Percentiles rank a stretch among this genome's conserved stretches.
Conservation (phyloP, 2,888 invertebrate species). For the Orthonevra nobilis region DNA sequence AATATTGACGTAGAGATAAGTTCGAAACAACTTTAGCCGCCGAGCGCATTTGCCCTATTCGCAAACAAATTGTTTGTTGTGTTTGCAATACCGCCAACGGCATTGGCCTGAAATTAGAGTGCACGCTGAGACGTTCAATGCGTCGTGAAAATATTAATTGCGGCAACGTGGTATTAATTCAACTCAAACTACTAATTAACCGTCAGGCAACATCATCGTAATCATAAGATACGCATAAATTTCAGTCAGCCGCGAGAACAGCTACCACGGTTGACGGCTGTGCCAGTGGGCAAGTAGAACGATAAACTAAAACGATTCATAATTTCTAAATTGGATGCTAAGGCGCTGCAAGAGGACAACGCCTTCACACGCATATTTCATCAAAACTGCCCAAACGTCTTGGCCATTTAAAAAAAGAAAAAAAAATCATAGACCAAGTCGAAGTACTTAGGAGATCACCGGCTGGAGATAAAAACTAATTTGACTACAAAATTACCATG, state of each 20-base stretch:
- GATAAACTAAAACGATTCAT: conserved; percentile 47
- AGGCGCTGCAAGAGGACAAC: conserved; percentile 57
- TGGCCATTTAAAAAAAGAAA: neutral
- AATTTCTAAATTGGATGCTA: conserved; percentile 58
- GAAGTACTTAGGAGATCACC: conserved; percentile 64
- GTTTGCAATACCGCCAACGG: conserved; percentile 22
- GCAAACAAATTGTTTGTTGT: neutral
- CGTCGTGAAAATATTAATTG: conserved; percentile 31
- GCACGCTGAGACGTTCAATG: neutral
- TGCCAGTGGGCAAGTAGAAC: conserved; percentile 59
- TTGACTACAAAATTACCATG: conserved; percentile 70
- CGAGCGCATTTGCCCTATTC: conserved; percentile 4
- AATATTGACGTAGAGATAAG: too few species aligned
- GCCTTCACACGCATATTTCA: conserved; percentile 68
- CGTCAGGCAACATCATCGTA: conserved; percentile 23
- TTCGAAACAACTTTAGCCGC: too few species aligned
- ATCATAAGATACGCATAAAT: conserved; percentile 25
- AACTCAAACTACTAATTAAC: conserved; percentile 25
- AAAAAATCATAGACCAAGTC: conserved; percentile 21
- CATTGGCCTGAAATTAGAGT: conserved; percentile 24
- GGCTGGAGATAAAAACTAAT: conserved; percentile 68
- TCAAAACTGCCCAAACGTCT: conserved; percentile 32
- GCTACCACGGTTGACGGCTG: conserved; percentile 56
- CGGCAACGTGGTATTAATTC: neutral
- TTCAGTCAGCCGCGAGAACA: neutral